phyloP scores from a whole-genome alignment of 53 echinoderm and acorn worm genomes.

The Zoroaster sp. region DNA sequence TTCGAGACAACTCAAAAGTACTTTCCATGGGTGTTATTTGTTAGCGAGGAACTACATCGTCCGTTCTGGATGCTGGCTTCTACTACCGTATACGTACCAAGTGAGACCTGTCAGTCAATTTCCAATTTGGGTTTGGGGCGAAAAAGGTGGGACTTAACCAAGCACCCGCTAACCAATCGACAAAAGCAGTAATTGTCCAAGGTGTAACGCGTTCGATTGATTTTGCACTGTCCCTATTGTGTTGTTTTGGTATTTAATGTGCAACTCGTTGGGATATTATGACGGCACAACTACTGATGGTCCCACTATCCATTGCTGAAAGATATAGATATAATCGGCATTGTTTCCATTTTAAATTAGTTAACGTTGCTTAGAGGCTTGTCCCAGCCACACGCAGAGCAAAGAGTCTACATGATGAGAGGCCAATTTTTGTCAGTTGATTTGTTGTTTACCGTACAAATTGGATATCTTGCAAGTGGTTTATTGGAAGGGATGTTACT shows the following conservation, averaged over 20 bases:
- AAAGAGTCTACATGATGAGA: not conserved
- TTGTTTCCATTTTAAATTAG: not conserved
- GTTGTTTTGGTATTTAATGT: not conserved
- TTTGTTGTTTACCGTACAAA: not conserved
- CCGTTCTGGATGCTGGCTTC: not conserved
- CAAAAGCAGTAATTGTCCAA: constrained; percentile 17
- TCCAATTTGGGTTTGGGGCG: not conserved
- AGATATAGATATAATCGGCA: not conserved
- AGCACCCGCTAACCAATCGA: constrained; percentile 18
- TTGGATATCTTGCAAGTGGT: not conserved
- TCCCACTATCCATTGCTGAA: not conserved
- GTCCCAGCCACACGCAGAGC: constrained; percentile 3
- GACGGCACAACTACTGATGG: not conserved
- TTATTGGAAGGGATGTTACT: not conserved
- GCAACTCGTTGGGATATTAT: not conserved
- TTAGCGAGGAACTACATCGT: not conserved
- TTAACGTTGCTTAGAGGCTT: not conserved
- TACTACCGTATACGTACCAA: not conserved
- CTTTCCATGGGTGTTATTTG: not conserved
- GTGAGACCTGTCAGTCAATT: constrained; percentile 13
- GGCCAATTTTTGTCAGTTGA: no score
- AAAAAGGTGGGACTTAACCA: not conserved
- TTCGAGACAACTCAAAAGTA: not conserved
- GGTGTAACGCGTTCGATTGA: constrained; percentile 29
- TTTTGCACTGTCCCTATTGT: constrained; percentile 3